Percentiles rank a stretch among this genome's conserved stretches.
Evolutionary conservation across 2,888 invertebrate species (phyloP).

Genomic region (Ferdinandea cuprea): DNA sequence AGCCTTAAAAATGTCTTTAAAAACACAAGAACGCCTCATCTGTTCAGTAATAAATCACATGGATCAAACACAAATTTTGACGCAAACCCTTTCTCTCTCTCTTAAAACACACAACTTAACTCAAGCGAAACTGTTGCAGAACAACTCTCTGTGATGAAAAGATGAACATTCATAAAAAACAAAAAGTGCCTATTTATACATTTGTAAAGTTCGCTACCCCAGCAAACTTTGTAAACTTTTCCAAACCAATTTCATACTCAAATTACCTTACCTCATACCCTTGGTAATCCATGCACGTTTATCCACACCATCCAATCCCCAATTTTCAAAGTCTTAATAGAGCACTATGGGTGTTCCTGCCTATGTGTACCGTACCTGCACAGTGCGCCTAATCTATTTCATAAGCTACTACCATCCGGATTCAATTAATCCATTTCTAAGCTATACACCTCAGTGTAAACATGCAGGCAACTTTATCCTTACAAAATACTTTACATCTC

Average conservation of each 20-base stretch:
- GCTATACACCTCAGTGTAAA: conserved; percentile 46
- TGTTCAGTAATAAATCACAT: too few species aligned
- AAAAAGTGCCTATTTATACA: too few species aligned
- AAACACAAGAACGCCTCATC: too few species aligned
- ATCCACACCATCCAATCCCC: not conserved
- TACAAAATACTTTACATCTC: conserved; percentile 25
- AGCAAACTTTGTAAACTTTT: not conserved
- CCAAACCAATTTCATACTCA: not conserved
- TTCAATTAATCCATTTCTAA: conserved; percentile 57
- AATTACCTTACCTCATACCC: not conserved
- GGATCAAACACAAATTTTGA: too few species aligned
- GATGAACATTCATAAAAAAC: too few species aligned
- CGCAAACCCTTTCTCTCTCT: too few species aligned
- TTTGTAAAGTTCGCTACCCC: too few species aligned
- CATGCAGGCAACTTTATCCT: conserved; percentile 33
- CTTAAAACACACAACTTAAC: too few species aligned
- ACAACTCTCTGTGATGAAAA: too few species aligned
- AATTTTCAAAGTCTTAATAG: conserved; percentile 11
- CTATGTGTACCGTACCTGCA: conserved; percentile 10
- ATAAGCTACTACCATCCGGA: conserved; percentile 45
- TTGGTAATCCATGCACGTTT: not conserved
- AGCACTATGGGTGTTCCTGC: too few species aligned
- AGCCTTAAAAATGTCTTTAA: too few species aligned
- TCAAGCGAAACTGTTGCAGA: too few species aligned
- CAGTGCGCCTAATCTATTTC: conserved; percentile 31